A percentile compares a stretch with the other conserved stretches of the same genome.
phyloP scores from a whole-genome alignment of 2,888 invertebrate genomes.

The Drosophila tanythrix region DNA sequence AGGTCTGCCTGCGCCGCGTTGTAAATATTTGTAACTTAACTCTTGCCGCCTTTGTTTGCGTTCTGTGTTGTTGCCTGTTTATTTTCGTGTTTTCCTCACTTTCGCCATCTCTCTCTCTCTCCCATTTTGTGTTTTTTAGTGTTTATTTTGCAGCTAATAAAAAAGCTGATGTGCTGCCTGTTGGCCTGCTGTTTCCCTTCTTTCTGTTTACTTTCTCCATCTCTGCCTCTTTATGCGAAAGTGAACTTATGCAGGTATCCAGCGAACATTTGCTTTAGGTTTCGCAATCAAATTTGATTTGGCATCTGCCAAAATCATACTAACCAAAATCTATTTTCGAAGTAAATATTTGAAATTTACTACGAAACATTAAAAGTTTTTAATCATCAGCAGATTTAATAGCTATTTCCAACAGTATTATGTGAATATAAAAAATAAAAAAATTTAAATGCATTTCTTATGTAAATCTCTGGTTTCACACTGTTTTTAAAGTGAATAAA shows the following conservation, averaged over 20 bases:
- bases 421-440: no score
- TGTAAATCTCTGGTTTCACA: no score
- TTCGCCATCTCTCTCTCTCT: not conserved
- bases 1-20: slow-evolving; percentile 47
- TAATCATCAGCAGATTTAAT: not conserved
- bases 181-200: slow-evolving; percentile 35
- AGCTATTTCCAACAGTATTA: not conserved
- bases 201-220: slow-evolving; percentile 8
- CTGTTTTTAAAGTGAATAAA: no score
- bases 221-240: slow-evolving; percentile 23
- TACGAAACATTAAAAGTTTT: not conserved
- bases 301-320: slow-evolving; percentile 12
- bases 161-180: slow-evolving; percentile 68
- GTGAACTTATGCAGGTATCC: slow-evolving; percentile 44
- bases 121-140: slow-evolving; percentile 17
- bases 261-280: slow-evolving; percentile 46
- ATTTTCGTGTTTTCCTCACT: slow-evolving; percentile 56
- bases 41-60: slow-evolving; percentile 72
- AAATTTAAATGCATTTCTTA: no score
- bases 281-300: slow-evolving; percentile 11
- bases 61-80: slow-evolving; percentile 65
- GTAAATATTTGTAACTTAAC: slow-evolving; percentile 80
- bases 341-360: not conserved
- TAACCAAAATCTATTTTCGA: not conserved
- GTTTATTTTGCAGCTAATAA: slow-evolving; percentile 74